Evolutionary conservation across 2,888 invertebrate species (phyloP), one percentile per base, ranked within the genome.

Genomic region (Abrostola tripartita): DNA sequence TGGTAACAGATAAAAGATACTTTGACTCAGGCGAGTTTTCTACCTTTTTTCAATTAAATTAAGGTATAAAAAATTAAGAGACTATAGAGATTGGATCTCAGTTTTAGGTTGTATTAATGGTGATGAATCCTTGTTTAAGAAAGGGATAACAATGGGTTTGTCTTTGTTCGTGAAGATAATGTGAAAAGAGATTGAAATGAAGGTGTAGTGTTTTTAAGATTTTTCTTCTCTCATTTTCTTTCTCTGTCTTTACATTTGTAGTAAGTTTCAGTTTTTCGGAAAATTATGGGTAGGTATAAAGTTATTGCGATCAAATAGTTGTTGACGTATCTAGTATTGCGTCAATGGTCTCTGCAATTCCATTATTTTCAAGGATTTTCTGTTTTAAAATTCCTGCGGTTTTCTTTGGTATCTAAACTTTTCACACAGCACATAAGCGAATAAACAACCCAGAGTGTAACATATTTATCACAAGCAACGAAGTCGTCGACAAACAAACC

Each of bases 1-100:
- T 82, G 84, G 78, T 74, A 72, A 64, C 70, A 75, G 81, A 81
- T 82, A 84, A 81, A 81, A 57, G 66, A 74, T 68, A 54, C 57
- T 64, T 52, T 14, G 44, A 47, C 14, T 47, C 44, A 12, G 44
- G 14, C 61, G 61, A 64, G 40, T 60, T 53, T 53, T 69, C 54
- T 61, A 47, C 65, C 55, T 61, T 68, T 66, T 66, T 71, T 73
- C 60, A 77, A 77, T 79, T 79, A 69, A 71, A 77, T 78, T 78
- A 76, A 75, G 56, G 62, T 56, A 52, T 44, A 58, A 69, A 65
- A 74, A 70, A 59, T 57, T 51, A 55, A 38, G 35, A 37, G 9
- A 36, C 24, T 38, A 5, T 53, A 55, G 38, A 65, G 60, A 61
- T 47, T 54, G 40, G 65, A 53, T 51, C 57, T 37, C 40, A 68